Evolutionary conservation across 92 coral and sea anemone genomes (phyloP).

Genomic region (Ricordea florida): DNA sequence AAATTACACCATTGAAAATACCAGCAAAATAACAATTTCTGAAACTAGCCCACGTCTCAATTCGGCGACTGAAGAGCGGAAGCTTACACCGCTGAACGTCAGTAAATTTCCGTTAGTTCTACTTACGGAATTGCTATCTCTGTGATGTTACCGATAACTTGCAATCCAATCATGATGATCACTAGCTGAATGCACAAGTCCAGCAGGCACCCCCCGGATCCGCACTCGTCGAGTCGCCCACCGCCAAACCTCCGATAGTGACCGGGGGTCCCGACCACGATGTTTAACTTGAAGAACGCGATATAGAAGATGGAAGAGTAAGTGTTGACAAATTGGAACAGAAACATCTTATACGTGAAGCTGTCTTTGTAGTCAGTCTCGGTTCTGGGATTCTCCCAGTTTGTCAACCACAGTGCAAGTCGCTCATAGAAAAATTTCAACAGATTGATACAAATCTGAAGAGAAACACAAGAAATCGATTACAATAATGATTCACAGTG

Average conservation of each 20-base stretch:
- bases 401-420: conserved; percentile 79
- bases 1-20: too few relatives aligned
- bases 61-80: too few relatives aligned
- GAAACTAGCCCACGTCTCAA: too few relatives aligned
- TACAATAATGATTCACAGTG: too few relatives aligned
- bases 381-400: conserved; percentile 97
- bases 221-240: conserved; percentile 85
- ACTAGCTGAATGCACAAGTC: conserved; percentile 90
- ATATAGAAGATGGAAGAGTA: conserved; percentile 93
- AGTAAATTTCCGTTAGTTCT: neutral
- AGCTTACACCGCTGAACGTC: neutral
- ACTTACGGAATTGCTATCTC: conserved; percentile 96
- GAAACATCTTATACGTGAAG: conserved; percentile 95
- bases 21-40: too few relatives aligned
- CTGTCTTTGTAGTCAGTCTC: conserved; percentile 90
- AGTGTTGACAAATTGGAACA: conserved; percentile 93
- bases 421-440: conserved; percentile 76
- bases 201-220: conserved; percentile 83
- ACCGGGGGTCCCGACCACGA: conserved; percentile 90
- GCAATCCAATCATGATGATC: conserved; percentile 93
- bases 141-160: conserved; percentile 80
- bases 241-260: conserved; percentile 80
- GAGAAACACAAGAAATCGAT: neutral
- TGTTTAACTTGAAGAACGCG: conserved; percentile 89
- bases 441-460: conserved; percentile 70